phyloP scores from a whole-genome alignment of 1,140 invertebrate genomes.

The Drepana arcuata region DNA sequence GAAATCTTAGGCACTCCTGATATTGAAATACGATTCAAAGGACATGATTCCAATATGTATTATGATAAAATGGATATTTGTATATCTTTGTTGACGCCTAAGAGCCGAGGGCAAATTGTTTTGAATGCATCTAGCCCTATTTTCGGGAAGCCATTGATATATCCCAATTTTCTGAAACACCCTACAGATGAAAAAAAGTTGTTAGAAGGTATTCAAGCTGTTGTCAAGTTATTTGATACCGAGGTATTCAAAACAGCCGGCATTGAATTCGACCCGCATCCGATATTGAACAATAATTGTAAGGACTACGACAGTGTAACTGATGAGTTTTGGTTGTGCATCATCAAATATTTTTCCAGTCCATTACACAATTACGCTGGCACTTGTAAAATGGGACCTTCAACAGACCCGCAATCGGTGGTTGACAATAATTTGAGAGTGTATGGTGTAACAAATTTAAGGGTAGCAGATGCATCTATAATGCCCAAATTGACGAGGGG shows the following conservation, averaged over 20 bases:
- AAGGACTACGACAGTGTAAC: slow-evolving; percentile 68
- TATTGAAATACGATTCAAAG: slow-evolving; percentile 73
- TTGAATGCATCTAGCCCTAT: slow-evolving; percentile 80
- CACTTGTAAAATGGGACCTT: slow-evolving; percentile 85
- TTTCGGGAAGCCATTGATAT: slow-evolving; percentile 79
- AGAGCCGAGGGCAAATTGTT: slow-evolving; percentile 78
- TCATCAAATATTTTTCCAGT: slow-evolving; percentile 75
- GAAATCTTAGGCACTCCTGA: slow-evolving; percentile 70
- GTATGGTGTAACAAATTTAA: slow-evolving; percentile 77
- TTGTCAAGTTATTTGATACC: slow-evolving; percentile 69
- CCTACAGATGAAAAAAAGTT: slow-evolving; percentile 80
- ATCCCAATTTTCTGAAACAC: slow-evolving; percentile 86
- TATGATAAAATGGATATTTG: slow-evolving; percentile 75
- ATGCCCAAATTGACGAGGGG: slow-evolving; percentile 81
- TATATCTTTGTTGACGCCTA: slow-evolving; percentile 80
- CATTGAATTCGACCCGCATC: slow-evolving; percentile 53
- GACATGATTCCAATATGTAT: slow-evolving; percentile 73
- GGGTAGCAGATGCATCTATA: slow-evolving; percentile 85
- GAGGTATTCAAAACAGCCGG: slow-evolving; percentile 66
- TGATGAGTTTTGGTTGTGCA: slow-evolving; percentile 84
- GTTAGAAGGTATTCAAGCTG: slow-evolving; percentile 77
- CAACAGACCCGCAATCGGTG: slow-evolving; percentile 78
- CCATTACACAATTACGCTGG: slow-evolving; percentile 82
- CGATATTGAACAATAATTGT: slow-evolving; percentile 71
- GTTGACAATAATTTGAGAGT: slow-evolving; percentile 82